A percentile compares a stretch with the other conserved stretches of the same genome.
phyloP scores from a whole-genome alignment of 2,113 vertebrate genomes.

The Bombycilla garrulus region DNA sequence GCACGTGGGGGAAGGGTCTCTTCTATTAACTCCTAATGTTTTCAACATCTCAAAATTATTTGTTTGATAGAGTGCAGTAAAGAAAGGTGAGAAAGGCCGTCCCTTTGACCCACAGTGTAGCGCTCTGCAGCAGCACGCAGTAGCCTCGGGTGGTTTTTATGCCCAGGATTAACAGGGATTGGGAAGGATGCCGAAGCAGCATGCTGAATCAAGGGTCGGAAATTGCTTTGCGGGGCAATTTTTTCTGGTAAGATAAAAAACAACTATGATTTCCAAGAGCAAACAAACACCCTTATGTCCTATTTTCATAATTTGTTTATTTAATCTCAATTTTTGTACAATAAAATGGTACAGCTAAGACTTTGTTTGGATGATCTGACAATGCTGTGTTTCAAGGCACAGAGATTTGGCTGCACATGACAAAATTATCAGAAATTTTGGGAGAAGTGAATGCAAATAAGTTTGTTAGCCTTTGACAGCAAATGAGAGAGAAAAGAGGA shows the following conservation, averaged over 20 bases:
- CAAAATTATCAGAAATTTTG: background rate
- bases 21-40: background rate
- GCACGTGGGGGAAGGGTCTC: background rate
- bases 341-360: background rate
- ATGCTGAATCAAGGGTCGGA: conserved; percentile 17
- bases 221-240: background rate
- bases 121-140: background rate
- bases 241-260: background rate
- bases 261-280: background rate
- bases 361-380: background rate
- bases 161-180: conserved; percentile 38
- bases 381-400: background rate
- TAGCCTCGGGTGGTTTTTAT: background rate
- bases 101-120: background rate
- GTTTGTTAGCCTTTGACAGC: background rate
- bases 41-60: background rate
- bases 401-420: background rate
- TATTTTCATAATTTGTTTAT: background rate
- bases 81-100: background rate
- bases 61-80: background rate
- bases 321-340: background rate
- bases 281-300: background rate
- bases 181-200: conserved; percentile 16
- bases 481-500: background rate
- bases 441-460: background rate